These are phyloP conservation scores for Ceraclea dissimilis DNA, from an alignment of 2,888 invertebrate genomes.

Conservation along the genomic window DNA sequence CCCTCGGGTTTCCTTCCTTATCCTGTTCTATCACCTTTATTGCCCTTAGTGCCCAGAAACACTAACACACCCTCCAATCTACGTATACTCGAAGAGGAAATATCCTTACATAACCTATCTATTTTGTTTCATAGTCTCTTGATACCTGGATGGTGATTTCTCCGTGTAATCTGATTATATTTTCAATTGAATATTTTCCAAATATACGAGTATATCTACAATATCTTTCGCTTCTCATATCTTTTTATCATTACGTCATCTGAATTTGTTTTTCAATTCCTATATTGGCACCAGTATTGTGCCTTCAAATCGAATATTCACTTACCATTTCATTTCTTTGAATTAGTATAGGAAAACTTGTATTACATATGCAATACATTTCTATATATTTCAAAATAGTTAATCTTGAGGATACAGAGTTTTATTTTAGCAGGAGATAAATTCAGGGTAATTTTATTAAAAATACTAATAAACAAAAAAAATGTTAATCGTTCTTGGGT, in stretches of 20 bases:
- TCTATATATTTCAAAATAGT: no score
- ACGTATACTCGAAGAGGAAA: background rate
- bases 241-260: background rate
- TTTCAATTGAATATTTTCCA: background rate
- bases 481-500: no score
- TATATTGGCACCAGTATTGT: no score
- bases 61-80: background rate
- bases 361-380: no score
- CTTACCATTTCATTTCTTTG: no score
- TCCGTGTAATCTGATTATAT: background rate
- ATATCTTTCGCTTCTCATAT: background rate
- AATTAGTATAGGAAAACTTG: no score
- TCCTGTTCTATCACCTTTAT: conserved; percentile 13
- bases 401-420: no score
- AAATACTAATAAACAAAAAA: no score
- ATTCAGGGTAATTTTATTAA: no score
- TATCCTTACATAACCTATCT: background rate
- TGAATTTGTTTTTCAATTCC: background rate
- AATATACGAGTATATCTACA: no score
- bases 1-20: conserved; percentile 4
- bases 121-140: background rate
- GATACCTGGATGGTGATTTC: background rate
- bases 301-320: no score
- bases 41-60: conserved; percentile 5
- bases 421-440: no score